A percentile compares a stretch with the other conserved stretches of the same genome.
Evolutionary conservation across 2,113 vertebrate genomes (phyloP).

Genomic region (Leiothrix lutea): DNA sequence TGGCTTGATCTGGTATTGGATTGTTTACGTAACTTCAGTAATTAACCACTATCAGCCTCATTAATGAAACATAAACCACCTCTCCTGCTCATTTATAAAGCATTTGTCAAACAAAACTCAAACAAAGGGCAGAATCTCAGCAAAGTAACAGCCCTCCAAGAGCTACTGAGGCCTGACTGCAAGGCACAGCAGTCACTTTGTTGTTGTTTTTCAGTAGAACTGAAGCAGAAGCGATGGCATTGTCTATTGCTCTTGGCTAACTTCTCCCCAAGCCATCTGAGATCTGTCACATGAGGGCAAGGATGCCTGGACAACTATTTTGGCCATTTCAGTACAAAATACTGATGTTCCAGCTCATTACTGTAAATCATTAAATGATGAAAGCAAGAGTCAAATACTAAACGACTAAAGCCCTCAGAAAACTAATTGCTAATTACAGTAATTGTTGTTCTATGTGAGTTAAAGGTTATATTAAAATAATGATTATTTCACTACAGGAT

Average conservation of each 20-base stretch:
- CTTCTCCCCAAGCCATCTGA: slow-evolving; percentile 51
- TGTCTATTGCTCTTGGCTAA: slow-evolving; percentile 65
- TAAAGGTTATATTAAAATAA: slow-evolving; percentile 18
- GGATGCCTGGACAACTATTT: slow-evolving; percentile 54
- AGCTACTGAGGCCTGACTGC: slow-evolving; percentile 61
- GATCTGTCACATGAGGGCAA: slow-evolving; percentile 56
- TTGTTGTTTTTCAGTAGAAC: slow-evolving; percentile 66
- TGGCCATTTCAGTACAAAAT: slow-evolving; percentile 52
- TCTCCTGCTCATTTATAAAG: slow-evolving; percentile 77
- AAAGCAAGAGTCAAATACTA: slow-evolving; percentile 58
- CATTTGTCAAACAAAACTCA: slow-evolving; percentile 78
- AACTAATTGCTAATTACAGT: slow-evolving; percentile 52
- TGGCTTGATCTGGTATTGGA: slow-evolving; percentile 73
- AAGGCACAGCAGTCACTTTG: slow-evolving; percentile 37
- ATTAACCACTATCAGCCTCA: slow-evolving; percentile 81
- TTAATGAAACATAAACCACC: slow-evolving; percentile 84
- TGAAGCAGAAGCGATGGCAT: slow-evolving; percentile 54
- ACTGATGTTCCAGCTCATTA: slow-evolving; percentile 51
- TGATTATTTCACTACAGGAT: not conserved
- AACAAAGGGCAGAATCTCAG: slow-evolving; percentile 72
- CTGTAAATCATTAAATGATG: slow-evolving; percentile 64
- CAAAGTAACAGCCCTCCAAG: slow-evolving; percentile 54
- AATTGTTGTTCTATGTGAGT: slow-evolving; percentile 4
- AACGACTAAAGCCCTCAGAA: not conserved
- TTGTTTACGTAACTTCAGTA: slow-evolving; percentile 77